Evolutionary conservation across 2,888 invertebrate genomes (phyloP), one percentile per base, ranked within the genome.

Genomic region (Crossocerus cetratus): DNA sequence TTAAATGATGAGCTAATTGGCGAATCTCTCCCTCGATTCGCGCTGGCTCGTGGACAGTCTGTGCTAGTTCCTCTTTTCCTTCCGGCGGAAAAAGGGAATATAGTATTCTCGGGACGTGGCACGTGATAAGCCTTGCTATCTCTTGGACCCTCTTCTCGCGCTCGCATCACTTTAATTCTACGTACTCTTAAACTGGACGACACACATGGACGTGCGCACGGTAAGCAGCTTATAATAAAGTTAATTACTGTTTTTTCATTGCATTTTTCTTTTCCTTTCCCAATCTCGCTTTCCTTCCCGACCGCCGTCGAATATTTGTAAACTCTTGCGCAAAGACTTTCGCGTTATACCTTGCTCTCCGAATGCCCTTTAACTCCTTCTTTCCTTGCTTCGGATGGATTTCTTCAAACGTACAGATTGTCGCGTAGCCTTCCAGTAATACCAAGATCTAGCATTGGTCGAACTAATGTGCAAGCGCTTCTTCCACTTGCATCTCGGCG

Each of bases 121-220:
- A 82, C 81, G 67, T 77, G 76, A 67, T 73, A 80, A 80, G 72
- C 77, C 75, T 77, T 77, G 64, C 72, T 76, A 78, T 64, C 76
- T 76, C 76, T 86, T 84, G 84, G 85, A 84, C 84, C 84, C 86
- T 86, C 84, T 78, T 82, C 81, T 77, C 78, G 65, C 80, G 74
- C 75, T 77, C 80, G 71, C 80, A 77, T 77, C 60, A 66, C 65
- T 80, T 74, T 77, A 70, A 76, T 72, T 72, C 73, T 83, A 76
- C 65, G 69, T 76, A 81, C 59, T 79, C 69, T 76, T 78, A 78
- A 82, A 83, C 66, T 85, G 86, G 85, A 86, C 86, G 85, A 85
- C 83, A 86, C 85, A 83, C 81, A 83, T 84, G 86, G 86, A 87
- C 86, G 85, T 86, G 84, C 82, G 83, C 79, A 80, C 82, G 80